Percentiles rank a stretch among this genome's conserved stretches.
Evolutionary conservation across 1,140 invertebrate genomes (phyloP).

Genomic region (Xylocopa sonorina): DNA sequence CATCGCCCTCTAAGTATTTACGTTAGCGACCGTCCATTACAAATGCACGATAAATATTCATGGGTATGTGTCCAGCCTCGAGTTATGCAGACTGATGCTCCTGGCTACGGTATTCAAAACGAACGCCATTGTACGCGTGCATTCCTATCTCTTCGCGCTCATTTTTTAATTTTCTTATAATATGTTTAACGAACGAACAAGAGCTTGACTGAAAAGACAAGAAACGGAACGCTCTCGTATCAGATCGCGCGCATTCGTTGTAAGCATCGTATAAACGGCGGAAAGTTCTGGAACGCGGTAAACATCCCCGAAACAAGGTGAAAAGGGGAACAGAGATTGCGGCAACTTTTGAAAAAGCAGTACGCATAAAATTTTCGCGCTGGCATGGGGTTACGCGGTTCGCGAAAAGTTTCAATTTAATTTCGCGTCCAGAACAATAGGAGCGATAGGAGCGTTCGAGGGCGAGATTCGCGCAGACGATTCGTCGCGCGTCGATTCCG

Average conservation of each 20-base stretch:
- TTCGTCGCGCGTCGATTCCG: constrained; percentile 7
- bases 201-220: too few relatives aligned
- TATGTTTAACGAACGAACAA: too few relatives aligned
- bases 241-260: neutral
- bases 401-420: constrained; percentile 61
- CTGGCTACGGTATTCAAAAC: too few relatives aligned
- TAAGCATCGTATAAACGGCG: neutral
- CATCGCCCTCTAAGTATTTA: too few relatives aligned
- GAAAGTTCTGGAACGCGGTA: constrained; percentile 8
- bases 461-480: neutral
- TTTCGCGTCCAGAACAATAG: constrained; percentile 44
- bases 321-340: constrained; percentile 13
- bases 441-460: neutral
- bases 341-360: neutral
- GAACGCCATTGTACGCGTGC: too few relatives aligned
- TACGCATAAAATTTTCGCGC: constrained; percentile 13
- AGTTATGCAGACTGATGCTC: too few relatives aligned
- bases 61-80: too few relatives aligned
- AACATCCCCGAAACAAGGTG: neutral
- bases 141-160: too few relatives aligned
- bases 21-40: too few relatives aligned
- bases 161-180: too few relatives aligned
- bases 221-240: neutral
- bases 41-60: too few relatives aligned
- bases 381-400: constrained; percentile 5